Evolutionary conservation across 2,113 vertebrate species (phyloP), one percentile per base, ranked within the genome.

Genomic region (Nannospalax galili): DNA sequence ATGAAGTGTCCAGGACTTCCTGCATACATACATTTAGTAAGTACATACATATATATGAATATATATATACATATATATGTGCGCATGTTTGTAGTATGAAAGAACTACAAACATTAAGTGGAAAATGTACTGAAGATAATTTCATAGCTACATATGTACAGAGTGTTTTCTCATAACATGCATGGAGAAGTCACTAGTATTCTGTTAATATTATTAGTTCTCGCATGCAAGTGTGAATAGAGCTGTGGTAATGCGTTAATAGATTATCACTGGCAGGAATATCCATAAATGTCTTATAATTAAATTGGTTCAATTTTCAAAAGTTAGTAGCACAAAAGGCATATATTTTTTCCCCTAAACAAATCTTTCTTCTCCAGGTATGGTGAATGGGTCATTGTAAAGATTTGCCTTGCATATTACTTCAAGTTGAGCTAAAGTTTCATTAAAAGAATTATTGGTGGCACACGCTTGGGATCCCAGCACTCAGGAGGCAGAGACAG

Each of bases 231-330:
- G 64, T 62, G 30, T 72, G 45, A 92, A 9, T 48, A 90, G 28
- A 86, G 85, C 45, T 72, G 69, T 40, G 40, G 10, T 79, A 88
- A 77, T 7, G 4, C 75, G 75, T 73, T 52, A 75, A 85, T n/a
- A n/a, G 56, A 30, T 70, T 7, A 72, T 67, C 32, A 73, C 28
- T 73, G 4, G 42, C 72, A 90, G 16, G 3, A 56, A 45, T 19
- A 73, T 35, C 14, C 37, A 88, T 20, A 93, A 78, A 93, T 42
- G 9, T 48, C 45, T 67, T 16, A 62, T 1, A 85, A 72, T 77
- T 58, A 81, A 86, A 28, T 64, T 82, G 79, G 69, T 70, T 45
- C 69, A 79, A 82, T 65, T 89, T 95, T 67, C 32, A 74, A 79
- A 65, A 94, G 65, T 19, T 45, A 77, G 12, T 32, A 28, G 58